Base-by-base conservation (phyloP, 2,888 invertebrate genomes). In the Ormyrus labotus region DNA sequence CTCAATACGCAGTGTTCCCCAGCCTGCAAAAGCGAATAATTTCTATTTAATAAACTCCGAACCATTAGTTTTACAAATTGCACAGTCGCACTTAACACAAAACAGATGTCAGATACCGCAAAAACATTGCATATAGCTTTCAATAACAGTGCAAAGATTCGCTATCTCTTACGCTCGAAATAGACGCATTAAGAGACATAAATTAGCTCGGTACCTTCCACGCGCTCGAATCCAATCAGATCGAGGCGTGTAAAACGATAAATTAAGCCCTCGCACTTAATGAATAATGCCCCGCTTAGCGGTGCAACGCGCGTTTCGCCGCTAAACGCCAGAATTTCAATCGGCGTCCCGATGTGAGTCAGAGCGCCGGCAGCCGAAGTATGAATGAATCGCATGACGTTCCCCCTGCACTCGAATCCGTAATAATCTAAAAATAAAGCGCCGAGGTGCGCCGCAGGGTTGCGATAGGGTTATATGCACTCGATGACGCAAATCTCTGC, bases 351-450 rank as follows among this genome's bases (percentile, higher is more conserved):
- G 45, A 72, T 10, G 47, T 75, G 65, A 75, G 60, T 75, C 74
- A 51, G 47, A 13, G 11, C 10, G 13, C 11, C 19, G 60, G 63
- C n/a, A 34, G n/a, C 11, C 8, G 55, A 69, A 50, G 57, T 48
- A 65, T 74, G 64, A 64, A 64, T 73, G 64, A 55, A 73, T 73
- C 47, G 50, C 47, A 60, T 69, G 61, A 76, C 69, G 68, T 60
- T 60, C 50, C 10, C 10, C 63, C 10, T 45, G 50, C 19, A 65
- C 4, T 65, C n/a, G 55, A 60, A 75, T 67, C 67, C 57, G 67
- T n/a, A 65, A 67, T 75, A 69, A 55, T 69, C 76, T 76, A 76
- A 68, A 76, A 76, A 76, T 76, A 76, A 61, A 69, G 51, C 6
- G 13, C n/a, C 10, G n/a, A 74, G 67, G 58, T 75, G 75, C 67